Conservation (phyloP, 2,797 vertebrate genomes). For the Anguilla obscura region DNA sequence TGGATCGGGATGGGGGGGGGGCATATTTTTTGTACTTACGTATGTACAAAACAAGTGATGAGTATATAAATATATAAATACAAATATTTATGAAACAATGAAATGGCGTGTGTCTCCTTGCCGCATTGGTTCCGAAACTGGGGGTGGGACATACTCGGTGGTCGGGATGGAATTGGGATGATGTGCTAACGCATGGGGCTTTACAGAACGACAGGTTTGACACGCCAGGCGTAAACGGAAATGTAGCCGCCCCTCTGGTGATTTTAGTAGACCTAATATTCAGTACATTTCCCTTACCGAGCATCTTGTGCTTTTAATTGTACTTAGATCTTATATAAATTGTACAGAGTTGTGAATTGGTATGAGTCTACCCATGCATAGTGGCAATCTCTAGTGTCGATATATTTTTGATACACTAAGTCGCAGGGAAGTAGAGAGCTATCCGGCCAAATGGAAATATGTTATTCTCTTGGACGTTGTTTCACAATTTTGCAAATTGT, state of each 20-base stretch:
- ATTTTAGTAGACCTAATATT: neutral
- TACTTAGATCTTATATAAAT: neutral
- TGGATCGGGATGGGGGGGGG: constrained; percentile 6
- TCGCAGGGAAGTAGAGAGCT: neutral
- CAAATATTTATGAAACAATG: constrained; percentile 63
- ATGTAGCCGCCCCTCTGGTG: neutral
- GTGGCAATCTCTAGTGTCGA: too few species aligned
- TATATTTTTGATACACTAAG: neutral
- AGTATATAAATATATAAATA: constrained; percentile 66
- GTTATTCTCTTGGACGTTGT: neutral
- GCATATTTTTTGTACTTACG: constrained; percentile 52
- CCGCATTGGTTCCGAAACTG: neutral
- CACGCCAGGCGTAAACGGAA: neutral
- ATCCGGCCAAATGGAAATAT: neutral
- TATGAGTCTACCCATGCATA: neutral
- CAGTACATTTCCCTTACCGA: neutral
- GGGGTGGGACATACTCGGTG: neutral
- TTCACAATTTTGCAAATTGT: neutral
- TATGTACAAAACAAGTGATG: constrained; percentile 59
- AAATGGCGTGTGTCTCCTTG: neutral
- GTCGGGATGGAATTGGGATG: too few species aligned
- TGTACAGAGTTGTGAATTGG: neutral
- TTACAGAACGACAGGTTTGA: neutral
- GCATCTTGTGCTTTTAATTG: neutral
- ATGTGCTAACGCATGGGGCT: too few species aligned